These are phyloP conservation scores for Pleuronectes platessa DNA, from an alignment of 2,113 vertebrate species.

Conservation along the genomic window DNA sequence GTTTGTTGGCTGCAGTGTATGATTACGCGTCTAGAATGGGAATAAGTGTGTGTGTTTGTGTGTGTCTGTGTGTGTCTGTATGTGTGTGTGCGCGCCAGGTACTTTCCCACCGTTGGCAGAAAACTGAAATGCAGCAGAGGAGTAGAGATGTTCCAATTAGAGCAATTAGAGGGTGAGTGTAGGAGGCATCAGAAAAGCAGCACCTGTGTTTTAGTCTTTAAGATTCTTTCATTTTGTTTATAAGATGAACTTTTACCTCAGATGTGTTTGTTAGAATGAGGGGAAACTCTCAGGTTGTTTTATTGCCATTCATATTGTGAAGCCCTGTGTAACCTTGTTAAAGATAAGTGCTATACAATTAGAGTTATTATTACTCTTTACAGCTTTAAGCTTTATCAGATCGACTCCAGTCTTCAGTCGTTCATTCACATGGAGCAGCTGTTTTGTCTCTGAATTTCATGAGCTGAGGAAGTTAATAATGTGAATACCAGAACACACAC, in stretches of 20 bases:
- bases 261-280: neutral
- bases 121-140: conserved; percentile 29
- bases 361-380: too few species aligned
- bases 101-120: conserved; percentile 59
- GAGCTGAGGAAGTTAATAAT: conserved; percentile 25
- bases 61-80: neutral
- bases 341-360: too few species aligned
- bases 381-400: too few species aligned
- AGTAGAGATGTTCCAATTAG: conserved; percentile 50
- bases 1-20: conserved; percentile 34
- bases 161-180: conserved; percentile 54
- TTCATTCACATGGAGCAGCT: too few species aligned
- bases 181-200: neutral
- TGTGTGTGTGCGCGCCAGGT: conserved; percentile 41
- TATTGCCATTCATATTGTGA: too few species aligned
- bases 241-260: neutral
- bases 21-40: conserved; percentile 40
- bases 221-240: neutral
- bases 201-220: conserved; percentile 7
- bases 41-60: conserved; percentile 16
- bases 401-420: too few species aligned
- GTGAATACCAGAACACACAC: conserved; percentile 29
- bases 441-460: conserved; percentile 1
- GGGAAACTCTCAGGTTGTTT: too few species aligned
- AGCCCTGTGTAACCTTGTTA: too few species aligned